Evolutionary conservation across 2,888 invertebrate genomes (phyloP).

Genomic region (Amphipyra tragopoginis): DNA sequence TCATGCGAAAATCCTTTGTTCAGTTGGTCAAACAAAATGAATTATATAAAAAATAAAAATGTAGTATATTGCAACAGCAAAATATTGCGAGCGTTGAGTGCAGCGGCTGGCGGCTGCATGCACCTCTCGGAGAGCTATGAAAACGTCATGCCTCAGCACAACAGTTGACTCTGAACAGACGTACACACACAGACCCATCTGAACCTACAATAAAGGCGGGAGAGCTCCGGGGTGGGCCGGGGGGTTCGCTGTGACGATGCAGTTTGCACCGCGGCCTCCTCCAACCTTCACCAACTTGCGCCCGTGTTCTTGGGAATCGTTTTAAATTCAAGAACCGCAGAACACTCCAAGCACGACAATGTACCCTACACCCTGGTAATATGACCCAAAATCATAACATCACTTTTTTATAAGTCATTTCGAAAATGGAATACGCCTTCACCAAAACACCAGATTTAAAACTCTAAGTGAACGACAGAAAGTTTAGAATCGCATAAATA

Average conservation of each 20-base stretch:
- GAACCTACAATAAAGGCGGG: slow-evolving; percentile 80
- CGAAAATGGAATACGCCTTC: slow-evolving; percentile 74
- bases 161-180: slow-evolving; percentile 85
- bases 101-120: slow-evolving; percentile 68
- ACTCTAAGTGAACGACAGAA: slow-evolving; percentile 71
- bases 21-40: slow-evolving; percentile 53
- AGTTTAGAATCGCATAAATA: slow-evolving; percentile 81
- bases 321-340: slow-evolving; percentile 89
- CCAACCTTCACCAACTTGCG: slow-evolving; percentile 89
- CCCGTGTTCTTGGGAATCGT: slow-evolving; percentile 89
- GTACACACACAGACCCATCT: slow-evolving; percentile 71
- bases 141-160: slow-evolving; percentile 84
- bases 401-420: slow-evolving; percentile 79
- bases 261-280: slow-evolving; percentile 89
- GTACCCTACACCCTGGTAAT: slow-evolving; percentile 69
- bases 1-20: slow-evolving; percentile 49
- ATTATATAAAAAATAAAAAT: slow-evolving; percentile 36
- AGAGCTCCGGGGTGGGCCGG: slow-evolving; percentile 70
- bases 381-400: slow-evolving; percentile 74
- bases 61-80: slow-evolving; percentile 64
- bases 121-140: slow-evolving; percentile 76
- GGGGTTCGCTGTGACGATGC: slow-evolving; percentile 84
- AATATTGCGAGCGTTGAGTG: slow-evolving; percentile 79
- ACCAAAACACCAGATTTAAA: slow-evolving; percentile 73
- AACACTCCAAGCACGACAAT: slow-evolving; percentile 75